Percentiles rank a stretch among this genome's conserved stretches.
phyloP scores from a whole-genome alignment of 2,113 vertebrate genomes.

The Bothrops jararaca region DNA sequence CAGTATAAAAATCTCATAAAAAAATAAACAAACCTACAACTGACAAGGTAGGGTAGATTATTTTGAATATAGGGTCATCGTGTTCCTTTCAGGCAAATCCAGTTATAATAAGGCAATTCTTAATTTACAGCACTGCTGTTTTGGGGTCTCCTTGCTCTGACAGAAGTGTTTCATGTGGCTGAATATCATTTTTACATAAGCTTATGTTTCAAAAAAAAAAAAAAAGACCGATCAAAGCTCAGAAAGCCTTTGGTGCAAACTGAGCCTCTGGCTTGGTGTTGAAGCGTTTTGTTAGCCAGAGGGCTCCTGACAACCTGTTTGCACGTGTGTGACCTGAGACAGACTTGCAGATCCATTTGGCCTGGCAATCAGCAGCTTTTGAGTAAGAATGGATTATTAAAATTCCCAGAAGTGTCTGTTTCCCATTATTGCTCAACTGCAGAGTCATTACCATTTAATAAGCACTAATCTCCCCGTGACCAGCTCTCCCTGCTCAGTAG shows the following conservation, averaged over 20 bases:
- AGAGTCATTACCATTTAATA: constrained; percentile 27
- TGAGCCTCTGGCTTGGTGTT: neutral
- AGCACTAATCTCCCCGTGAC: constrained; percentile 53
- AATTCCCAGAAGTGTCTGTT: neutral
- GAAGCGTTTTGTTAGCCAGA: constrained; percentile 31
- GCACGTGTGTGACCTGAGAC: accelerated
- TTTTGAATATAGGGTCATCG: neutral
- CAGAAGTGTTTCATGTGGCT: neutral
- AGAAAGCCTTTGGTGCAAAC: neutral
- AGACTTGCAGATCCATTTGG: neutral
- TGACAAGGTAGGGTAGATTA: neutral
- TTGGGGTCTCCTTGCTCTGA: neutral
- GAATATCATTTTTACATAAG: neutral
- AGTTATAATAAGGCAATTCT: neutral
- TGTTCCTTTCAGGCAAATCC: neutral
- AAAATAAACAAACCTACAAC: neutral
- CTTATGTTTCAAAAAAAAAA: neutral
- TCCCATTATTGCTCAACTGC: neutral
- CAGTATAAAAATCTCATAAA: neutral
- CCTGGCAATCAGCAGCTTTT: neutral
- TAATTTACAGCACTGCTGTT: neutral
- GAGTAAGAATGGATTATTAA: constrained; percentile 4
- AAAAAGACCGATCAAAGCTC: neutral
- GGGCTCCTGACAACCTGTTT: accelerated
- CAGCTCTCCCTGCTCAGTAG: neutral